Base-by-base conservation (phyloP, 2,113 vertebrate species). In the Chamaetylas fuelleborni region DNA sequence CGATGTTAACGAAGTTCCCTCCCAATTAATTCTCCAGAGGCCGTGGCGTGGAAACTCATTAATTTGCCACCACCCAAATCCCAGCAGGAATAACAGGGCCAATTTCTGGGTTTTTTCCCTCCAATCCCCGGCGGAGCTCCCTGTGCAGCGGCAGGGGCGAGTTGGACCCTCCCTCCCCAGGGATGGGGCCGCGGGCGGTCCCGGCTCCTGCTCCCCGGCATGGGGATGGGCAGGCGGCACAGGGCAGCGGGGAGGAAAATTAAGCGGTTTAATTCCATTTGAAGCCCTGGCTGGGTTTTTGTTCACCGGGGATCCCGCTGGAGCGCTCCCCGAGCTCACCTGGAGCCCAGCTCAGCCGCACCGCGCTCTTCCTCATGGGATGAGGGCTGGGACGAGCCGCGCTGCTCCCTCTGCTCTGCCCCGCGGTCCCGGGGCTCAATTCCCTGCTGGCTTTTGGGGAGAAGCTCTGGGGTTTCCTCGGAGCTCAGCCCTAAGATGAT, bases 11-110 rank as follows among this genome's bases (percentile, higher is more conserved):
- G 13, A 85, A 85, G 78, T 67, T 36, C 78, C 84, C 73, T 93
- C 87, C 87, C 81, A 82, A 9, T 85, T 90, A 87, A 91, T 93
- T 94, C 87, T 81, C 73, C 6, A 19, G 70, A 85, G 77, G 78
- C 66, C 53, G 61, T 5, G 2, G 66, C 43, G 31, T 79, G 81
- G 88, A 85, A 95, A 36, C 61, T 74, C 95, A 85, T 85, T 72
- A 48, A 79, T 85, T 90, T 79, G 40, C 72, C 87, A 28, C 89
- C 92, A 33, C 57, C 65, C 54, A 24, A 83, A 70, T 14, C 64
- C 80, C 13, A 1, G 26, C 53, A 54, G 90, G 57, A 74, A 71
- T 15, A 74, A 31, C 11, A 15, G 16, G 0, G 4, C 50, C 23
- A 12, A 7, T 47, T 84, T 40, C 45, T 15, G 57, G 61, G 61